Evolutionary conservation across 2,113 vertebrate genomes (phyloP).

Genomic region (Aix galericulata): DNA sequence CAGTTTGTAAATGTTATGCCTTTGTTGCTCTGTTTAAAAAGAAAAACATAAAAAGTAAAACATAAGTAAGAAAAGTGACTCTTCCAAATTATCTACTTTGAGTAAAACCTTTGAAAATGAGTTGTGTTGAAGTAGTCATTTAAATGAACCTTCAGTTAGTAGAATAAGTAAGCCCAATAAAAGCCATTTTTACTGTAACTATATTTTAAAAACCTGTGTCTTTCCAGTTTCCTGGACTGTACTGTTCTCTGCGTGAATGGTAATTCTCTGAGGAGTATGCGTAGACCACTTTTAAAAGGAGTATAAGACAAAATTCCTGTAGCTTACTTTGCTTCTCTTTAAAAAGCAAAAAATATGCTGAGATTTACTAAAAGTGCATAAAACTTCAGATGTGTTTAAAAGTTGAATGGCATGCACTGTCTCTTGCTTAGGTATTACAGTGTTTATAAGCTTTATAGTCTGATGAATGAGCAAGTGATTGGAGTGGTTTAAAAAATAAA

Average conservation of each 20-base stretch:
- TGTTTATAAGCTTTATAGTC: background rate
- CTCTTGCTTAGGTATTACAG: background rate
- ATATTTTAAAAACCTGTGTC: background rate
- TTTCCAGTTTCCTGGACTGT: background rate
- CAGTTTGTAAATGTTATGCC: background rate
- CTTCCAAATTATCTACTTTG: background rate
- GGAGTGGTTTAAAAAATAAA: background rate
- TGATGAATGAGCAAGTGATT: background rate
- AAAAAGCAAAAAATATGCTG: background rate
- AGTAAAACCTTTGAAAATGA: background rate
- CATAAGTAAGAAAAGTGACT: background rate
- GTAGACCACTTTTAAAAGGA: slow-evolving; percentile 7
- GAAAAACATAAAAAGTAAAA: background rate
- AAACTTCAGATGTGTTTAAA: background rate
- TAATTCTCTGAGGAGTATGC: background rate
- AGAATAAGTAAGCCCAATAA: background rate
- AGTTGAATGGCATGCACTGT: background rate
- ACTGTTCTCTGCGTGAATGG: background rate
- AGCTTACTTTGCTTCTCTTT: background rate
- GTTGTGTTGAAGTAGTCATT: background rate
- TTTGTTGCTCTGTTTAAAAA: background rate
- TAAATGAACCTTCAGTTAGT: background rate
- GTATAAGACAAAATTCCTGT: background rate
- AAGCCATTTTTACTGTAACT: background rate
- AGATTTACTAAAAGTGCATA: slow-evolving; percentile 21